Base-by-base conservation (phyloP, 2,113 vertebrate species). In the Ictalurus furcatus region DNA sequence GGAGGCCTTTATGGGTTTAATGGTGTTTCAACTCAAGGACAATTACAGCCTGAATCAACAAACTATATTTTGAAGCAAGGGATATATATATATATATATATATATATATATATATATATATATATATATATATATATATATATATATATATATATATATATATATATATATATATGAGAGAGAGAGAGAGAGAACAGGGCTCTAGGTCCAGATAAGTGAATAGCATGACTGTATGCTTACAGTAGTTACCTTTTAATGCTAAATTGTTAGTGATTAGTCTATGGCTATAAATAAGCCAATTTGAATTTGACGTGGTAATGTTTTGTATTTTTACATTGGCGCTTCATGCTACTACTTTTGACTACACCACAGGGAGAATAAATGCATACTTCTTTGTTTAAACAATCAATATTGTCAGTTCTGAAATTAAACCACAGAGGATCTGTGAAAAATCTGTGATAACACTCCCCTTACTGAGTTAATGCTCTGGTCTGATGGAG, bases 1-100 rank as follows among this genome's bases (percentile, higher is more conserved):
- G 37, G 9, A 48, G 81, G 58, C 12, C 25, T 54, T 87, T 88
- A 82, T 56, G 58, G 84, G 82, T 87, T 83, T 86, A 91, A 91
- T 85, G 59, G 61, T 79, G 85, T 76, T 87, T 79, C 1, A 0
- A 52, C 25, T 79, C 44, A 52, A 79, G 23, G 25, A 52, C 25
- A 14, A 0, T 52, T 16, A 48, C 40, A 48, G 40, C 11, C 11
- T 48, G 37, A 52, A 52, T 52, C 74, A 25, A 48, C 19, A 23
- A 76, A 44, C 34, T 25, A 37, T 19, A 74, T 40, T 11, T 74
- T 30, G 7, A 69, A 69, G 5, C n/a, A 44, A 6, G 40, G 40
- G 40, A 44, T 0, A 44, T 44, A 44, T 44, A 44, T 44, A 44
- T 44, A 44, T 6, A 44, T 44, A 40, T 40, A 37, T 37, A 37